Evolutionary conservation across 1,140 invertebrate species (phyloP).

Genomic region (Chrysopa pallens): DNA sequence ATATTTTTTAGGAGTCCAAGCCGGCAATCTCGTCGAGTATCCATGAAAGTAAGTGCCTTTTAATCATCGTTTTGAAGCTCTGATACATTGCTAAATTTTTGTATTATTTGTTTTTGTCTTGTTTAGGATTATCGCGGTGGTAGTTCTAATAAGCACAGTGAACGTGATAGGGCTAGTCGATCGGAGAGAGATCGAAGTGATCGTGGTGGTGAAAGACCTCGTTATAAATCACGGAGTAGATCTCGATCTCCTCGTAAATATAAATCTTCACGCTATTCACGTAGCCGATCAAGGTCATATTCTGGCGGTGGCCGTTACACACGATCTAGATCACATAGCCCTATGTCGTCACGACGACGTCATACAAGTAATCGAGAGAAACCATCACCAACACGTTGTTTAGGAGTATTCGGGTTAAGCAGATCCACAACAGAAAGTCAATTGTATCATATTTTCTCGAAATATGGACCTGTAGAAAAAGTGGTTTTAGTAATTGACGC

Average conservation of each 20-base stretch:
- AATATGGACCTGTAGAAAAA: conserved; percentile 81
- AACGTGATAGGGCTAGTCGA: neutral
- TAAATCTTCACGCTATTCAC: conserved; percentile 22
- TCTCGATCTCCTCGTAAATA: conserved; percentile 23
- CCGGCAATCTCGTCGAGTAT: no score
- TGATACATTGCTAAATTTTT: no score
- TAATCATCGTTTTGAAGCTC: no score
- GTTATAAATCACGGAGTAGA: conserved; percentile 23
- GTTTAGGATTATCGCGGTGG: no score
- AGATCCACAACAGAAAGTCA: conserved; percentile 84
- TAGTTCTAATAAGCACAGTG: no score
- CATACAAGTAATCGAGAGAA: conserved; percentile 50
- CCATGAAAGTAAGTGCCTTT: no score
- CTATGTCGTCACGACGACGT: conserved; percentile 33
- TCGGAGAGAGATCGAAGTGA: conserved; percentile 13
- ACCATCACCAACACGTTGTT: conserved; percentile 70
- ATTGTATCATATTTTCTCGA: conserved; percentile 82
- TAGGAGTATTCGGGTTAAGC: conserved; percentile 89
- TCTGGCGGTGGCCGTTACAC: conserved; percentile 21
- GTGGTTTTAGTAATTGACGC: conserved; percentile 93
- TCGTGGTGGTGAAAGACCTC: conserved; percentile 5
- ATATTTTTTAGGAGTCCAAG: no score
- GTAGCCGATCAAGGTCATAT: conserved; percentile 30
- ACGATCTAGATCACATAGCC: conserved; percentile 30
- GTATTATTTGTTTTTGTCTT: no score